Evolutionary conservation across 2,797 vertebrate genomes (phyloP), one percentile per base, ranked within the genome.

Genomic region (Etheostoma nigrum): DNA sequence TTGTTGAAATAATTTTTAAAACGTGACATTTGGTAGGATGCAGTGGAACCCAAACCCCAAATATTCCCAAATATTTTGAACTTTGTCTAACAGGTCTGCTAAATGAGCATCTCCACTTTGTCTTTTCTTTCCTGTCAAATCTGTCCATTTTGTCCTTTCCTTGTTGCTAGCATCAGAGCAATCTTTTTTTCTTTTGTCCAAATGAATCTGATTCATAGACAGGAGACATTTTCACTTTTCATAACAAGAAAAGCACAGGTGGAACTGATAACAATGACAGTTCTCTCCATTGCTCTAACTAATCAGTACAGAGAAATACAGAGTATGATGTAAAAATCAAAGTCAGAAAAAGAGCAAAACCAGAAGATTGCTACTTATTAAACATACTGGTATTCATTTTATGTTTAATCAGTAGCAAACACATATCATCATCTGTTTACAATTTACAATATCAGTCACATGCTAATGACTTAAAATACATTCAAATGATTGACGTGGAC

Each of bases 391-490:
- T 40, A 11, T 40, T 40, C 3, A 40, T 40, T 40, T 40, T 11
- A 40, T 40, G 10, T 40, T 40, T 40, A 40, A 40, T 40, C 11
- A 40, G 36, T 11, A 53, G 65, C 36, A 65, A 71, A 66, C 47
- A 23, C 67, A 27, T 27, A 27, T 4, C 11, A 2, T 33, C 5
- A 62, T 70, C 25, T 69, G 7, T 64, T 73, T 54, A 1, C 18
- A 5, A 48, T 42, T 54, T 42, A 61, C n/a, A 23, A 30, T 36
- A 36, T n/a, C n/a, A 23, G 33, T 23, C 23, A 36, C 23, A 14
- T 19, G 33, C 25, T 52, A 58, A 25, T 25, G 10, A 54, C 40
- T 53, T 30, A 53, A 59, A 60, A 64, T 68, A 68, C 21, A 40
- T 19, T 64, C 51, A 52, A 15, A 45, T 42, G 51, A 63, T 25